Evolutionary conservation across 1,140 invertebrate genomes (phyloP).

Genomic region (Manduca sexta): DNA sequence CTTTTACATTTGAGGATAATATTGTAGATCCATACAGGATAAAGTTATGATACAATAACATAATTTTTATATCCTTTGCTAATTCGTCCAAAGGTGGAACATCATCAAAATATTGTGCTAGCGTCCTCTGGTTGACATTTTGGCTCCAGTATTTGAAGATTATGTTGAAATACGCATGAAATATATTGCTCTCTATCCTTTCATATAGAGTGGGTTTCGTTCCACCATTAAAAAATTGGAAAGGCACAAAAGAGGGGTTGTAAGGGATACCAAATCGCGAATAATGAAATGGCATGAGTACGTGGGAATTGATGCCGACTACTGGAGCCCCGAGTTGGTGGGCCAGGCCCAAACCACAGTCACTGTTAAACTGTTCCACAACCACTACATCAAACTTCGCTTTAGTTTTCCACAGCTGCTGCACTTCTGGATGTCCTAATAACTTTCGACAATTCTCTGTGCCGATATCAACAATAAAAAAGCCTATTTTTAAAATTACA

Average conservation of each 20-base stretch:
- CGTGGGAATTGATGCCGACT: constrained; percentile 74
- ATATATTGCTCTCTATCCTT: constrained; percentile 38
- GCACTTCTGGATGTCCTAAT: constrained; percentile 58
- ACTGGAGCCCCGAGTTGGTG: constrained; percentile 77
- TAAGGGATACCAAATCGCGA: constrained; percentile 72
- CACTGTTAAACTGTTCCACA: constrained; percentile 79
- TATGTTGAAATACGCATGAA: constrained; percentile 34
- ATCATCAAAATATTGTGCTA: constrained; percentile 73
- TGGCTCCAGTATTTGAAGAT: constrained; percentile 45
- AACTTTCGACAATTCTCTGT: constrained; percentile 50
- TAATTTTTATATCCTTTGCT: constrained; percentile 73
- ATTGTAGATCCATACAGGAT: constrained; percentile 73
- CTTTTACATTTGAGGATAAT: constrained; percentile 76
- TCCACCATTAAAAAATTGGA: constrained; percentile 64
- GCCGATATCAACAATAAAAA: constrained; percentile 23
- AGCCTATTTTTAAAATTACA: constrained; percentile 21
- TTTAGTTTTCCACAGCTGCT: constrained; percentile 52
- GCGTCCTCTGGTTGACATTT: constrained; percentile 39
- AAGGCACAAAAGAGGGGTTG: constrained; percentile 74
- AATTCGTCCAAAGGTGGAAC: constrained; percentile 75
- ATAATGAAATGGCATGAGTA: constrained; percentile 75
- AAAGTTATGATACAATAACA: constrained; percentile 78
- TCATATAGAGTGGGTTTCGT: constrained; percentile 73
- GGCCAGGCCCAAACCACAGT: constrained; percentile 78
- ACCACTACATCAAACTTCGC: constrained; percentile 79